A percentile compares a stretch with the other conserved stretches of the same genome.
Evolutionary conservation across 2,888 invertebrate species (phyloP).

Genomic region (Quadriops clusia): DNA sequence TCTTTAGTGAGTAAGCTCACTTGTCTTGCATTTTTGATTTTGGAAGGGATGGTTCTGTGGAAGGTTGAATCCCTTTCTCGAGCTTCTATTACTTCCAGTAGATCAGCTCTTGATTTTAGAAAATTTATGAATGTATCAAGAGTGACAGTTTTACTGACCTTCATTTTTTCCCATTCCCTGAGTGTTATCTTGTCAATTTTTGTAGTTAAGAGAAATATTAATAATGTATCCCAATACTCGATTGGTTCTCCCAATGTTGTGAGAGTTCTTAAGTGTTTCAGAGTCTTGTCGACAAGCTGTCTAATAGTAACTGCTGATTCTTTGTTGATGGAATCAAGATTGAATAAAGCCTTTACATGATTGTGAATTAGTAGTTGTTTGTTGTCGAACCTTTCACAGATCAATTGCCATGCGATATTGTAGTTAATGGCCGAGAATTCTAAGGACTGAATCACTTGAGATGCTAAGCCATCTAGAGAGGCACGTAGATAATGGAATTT

Average conservation of each 20-base stretch:
- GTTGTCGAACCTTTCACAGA: conserved; percentile 14
- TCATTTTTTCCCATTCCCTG: conserved; percentile 8
- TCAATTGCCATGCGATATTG: conserved; percentile 14
- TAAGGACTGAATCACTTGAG: conserved; percentile 9
- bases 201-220: conserved; percentile 7
- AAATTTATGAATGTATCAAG: conserved; percentile 4
- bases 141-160: conserved; percentile 6
- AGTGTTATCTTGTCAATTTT: conserved; percentile 8
- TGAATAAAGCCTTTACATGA: conserved; percentile 14
- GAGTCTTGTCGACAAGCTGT: conserved; percentile 6
- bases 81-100: conserved; percentile 9
- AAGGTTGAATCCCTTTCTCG: no score
- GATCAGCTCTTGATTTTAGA: conserved; percentile 7
- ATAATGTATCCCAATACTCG: conserved; percentile 9
- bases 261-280: conserved; percentile 9
- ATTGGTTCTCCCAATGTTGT: conserved; percentile 5
- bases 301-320: conserved; percentile 6
- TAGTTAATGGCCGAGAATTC: conserved; percentile 14
- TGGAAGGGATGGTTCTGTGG: no score
- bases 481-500: no score
- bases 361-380: conserved; percentile 13
- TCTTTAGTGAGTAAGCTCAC: no score
- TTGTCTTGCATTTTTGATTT: no score
- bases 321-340: conserved; percentile 5
- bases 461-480: conserved; percentile 6